Evolutionary conservation across 2,113 vertebrate species (phyloP).

Genomic region (Embiotoca jacksoni): DNA sequence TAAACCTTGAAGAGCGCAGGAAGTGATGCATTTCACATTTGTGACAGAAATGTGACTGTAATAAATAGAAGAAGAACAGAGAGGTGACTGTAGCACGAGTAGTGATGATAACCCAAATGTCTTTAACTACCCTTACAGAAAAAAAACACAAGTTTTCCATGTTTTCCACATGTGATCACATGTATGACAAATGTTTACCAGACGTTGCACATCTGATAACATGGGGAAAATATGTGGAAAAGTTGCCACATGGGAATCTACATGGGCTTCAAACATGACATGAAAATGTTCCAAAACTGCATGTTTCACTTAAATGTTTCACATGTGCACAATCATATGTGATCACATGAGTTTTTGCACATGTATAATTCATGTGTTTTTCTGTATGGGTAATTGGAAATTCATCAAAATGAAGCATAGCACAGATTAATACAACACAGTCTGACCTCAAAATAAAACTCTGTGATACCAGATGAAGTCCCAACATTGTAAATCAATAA

Average conservation of each 20-base stretch:
- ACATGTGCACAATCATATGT: too few relatives aligned
- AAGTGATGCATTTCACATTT: constrained; percentile 35
- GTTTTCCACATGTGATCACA: too few relatives aligned
- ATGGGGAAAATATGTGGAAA: too few relatives aligned
- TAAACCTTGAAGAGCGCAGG: constrained; percentile 28
- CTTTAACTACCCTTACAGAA: neutral
- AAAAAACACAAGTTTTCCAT: too few relatives aligned
- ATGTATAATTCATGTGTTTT: too few relatives aligned
- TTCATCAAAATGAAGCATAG: neutral
- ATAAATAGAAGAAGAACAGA: neutral
- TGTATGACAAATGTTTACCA: too few relatives aligned
- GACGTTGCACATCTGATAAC: too few relatives aligned
- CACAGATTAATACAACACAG: neutral
- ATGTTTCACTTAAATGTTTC: too few relatives aligned
- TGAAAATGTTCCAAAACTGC: too few relatives aligned
- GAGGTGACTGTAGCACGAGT: neutral
- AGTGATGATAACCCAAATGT: neutral
- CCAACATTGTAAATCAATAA: neutral
- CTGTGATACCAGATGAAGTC: neutral
- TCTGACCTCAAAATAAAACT: neutral
- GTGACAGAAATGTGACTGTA: constrained; percentile 3
- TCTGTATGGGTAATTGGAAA: neutral
- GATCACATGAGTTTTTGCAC: too few relatives aligned
- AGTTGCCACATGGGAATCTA: too few relatives aligned
- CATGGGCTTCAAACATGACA: too few relatives aligned